Percentiles rank a stretch among this genome's conserved stretches.
Evolutionary conservation across 2,888 invertebrate species (phyloP).

Genomic region (Ryuthela nishihirai): DNA sequence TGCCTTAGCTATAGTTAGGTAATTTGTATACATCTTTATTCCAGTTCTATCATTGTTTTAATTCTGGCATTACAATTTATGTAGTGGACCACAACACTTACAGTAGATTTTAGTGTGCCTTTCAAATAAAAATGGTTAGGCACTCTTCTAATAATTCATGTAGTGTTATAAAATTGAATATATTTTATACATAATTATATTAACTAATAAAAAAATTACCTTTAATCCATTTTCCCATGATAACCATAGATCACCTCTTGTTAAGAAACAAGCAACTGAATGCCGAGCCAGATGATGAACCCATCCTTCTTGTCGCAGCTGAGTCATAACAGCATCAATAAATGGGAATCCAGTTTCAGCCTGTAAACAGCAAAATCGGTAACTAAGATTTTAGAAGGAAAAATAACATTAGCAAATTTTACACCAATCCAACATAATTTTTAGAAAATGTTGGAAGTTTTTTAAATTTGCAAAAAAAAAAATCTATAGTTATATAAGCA

Average conservation of each 20-base stretch:
- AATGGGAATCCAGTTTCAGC: constrained; percentile 78
- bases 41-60: no score
- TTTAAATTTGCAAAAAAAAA: no score
- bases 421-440: not conserved
- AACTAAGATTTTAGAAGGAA: no score
- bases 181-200: no score
- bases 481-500: no score
- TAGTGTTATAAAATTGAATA: not conserved
- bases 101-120: not conserved
- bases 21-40: no score
- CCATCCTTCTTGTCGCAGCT: constrained; percentile 81
- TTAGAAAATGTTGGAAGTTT: no score
- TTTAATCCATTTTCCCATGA: constrained; percentile 78
- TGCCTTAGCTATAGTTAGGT: no score
- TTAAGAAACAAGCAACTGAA: constrained; percentile 83
- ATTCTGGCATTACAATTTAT: no score
- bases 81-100: no score
- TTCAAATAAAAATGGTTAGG: not conserved
- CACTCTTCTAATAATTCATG: not conserved
- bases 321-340: constrained; percentile 88
- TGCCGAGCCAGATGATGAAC: constrained; percentile 83
- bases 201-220: constrained; percentile 52
- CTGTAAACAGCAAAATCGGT: no score
- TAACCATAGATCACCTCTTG: constrained; percentile 77
- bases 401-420: not conserved